phyloP scores from a whole-genome alignment of 2,797 vertebrate genomes.

The Alcedo quadribrachys region DNA sequence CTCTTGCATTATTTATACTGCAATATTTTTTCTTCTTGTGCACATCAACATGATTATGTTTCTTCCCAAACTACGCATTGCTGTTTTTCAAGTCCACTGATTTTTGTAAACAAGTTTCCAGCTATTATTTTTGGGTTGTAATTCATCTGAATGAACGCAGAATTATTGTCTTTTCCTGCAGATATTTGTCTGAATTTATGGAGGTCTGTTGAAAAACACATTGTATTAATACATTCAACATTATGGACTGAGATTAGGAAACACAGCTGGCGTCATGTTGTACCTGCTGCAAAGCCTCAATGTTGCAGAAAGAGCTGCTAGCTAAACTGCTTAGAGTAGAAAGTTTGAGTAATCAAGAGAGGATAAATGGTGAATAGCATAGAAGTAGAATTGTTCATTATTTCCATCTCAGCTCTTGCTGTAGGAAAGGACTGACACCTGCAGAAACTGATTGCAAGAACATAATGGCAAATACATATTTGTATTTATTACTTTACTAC shows the following conservation, averaged over 20 bases:
- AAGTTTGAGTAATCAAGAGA: not conserved
- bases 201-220: conserved; percentile 6
- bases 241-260: not conserved
- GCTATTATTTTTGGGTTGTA: conserved; percentile 6
- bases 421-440: conserved; percentile 3
- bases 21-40: conserved; percentile 24
- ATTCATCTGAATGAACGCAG: not conserved
- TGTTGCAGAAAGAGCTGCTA: not conserved
- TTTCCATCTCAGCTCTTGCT: not conserved
- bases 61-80: conserved; percentile 1
- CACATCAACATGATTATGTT: not conserved
- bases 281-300: not conserved
- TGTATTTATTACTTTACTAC: conserved; percentile 48
- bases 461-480: not conserved
- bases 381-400: not conserved
- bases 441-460: conserved; percentile 30
- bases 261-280: not conserved
- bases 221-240: not conserved
- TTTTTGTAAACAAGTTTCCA: conserved; percentile 29
- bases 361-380: not conserved
- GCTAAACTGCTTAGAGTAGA: not conserved
- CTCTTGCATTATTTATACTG: conserved; percentile 12
- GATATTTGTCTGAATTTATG: conserved; percentile 17
- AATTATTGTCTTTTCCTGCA: conserved; percentile 28
- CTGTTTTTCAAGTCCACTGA: conserved; percentile 8